Base-by-base conservation (phyloP, 1,140 invertebrate genomes). In the Cardiocondyla obscurior region DNA sequence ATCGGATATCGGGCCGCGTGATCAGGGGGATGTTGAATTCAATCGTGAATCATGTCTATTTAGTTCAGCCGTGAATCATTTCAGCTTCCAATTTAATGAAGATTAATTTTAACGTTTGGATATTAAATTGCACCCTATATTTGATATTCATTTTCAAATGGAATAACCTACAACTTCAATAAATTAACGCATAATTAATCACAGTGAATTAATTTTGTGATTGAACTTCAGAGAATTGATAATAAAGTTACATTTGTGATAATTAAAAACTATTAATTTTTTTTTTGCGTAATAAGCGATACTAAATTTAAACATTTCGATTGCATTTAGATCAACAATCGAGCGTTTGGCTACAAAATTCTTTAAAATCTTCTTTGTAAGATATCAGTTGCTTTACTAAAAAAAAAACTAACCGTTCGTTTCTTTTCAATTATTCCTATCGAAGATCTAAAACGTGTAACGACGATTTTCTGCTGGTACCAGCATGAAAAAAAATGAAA, bases 391-490 rank as follows among this genome's bases (percentile, higher is more conserved):
- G 49, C 12, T 39, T 64, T 6, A 55, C 36, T 57, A 46, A 16
- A 22, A 33, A 12, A 64, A 76, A 39, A 19, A n/a, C n/a, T 12
- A 25, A 7, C 1, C 46, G 7, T 25, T 22, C 3, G 5, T 39
- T 25, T 14, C 30, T 19, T 1, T 49, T 6, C 5, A 33, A 53
- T 64, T 42, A 7, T 7, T 39, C 51, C 44, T 5, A 6, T 25
- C 19, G 19, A 49, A 33, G 19, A 64, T 64, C 14, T 28, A 42
- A 60, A 74, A 22, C 7, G 2, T 28, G 0, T 42, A 28, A 42
- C 36, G 28, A 51, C 12, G 5, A 51, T 82, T 25, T 30, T 33
- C 36, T 85, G 77, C 77, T 79, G 83, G 69, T 86, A 82, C 67
- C 76, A 62, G 60, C 49, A 36, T 49, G 46, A 22, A 19, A 30